Evolutionary conservation across 2,797 vertebrate genomes (phyloP).

Genomic region (Centroberyx gerrardi): DNA sequence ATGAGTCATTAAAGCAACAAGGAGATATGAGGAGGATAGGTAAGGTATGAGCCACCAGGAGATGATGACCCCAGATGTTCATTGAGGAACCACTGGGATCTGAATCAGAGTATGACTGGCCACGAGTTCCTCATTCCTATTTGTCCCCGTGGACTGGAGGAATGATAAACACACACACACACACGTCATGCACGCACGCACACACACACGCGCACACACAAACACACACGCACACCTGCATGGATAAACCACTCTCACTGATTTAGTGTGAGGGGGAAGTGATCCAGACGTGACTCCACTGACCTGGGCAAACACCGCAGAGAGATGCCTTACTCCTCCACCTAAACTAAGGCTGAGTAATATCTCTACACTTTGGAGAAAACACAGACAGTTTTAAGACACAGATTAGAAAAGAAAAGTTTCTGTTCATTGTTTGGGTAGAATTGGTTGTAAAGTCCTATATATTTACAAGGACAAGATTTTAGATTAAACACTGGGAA

Average conservation of each 20-base stretch:
- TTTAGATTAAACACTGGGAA: neutral
- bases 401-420: neutral
- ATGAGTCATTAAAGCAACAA: conserved; percentile 58
- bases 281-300: conserved; percentile 58
- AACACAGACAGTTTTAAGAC: neutral
- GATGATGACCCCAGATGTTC: conserved; percentile 80
- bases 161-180: conserved; percentile 41
- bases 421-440: neutral
- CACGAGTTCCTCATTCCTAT: conserved; percentile 69
- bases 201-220: conserved; percentile 1
- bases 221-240: conserved; percentile 23
- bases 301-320: conserved; percentile 45
- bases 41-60: conserved; percentile 70
- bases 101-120: conserved; percentile 79
- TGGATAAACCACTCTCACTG: conserved; percentile 24
- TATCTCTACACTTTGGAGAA: neutral
- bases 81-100: conserved; percentile 65
- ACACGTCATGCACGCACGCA: neutral
- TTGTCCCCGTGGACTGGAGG: conserved; percentile 52
- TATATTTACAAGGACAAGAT: neutral
- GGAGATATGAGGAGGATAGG: conserved; percentile 63
- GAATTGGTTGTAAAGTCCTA: neutral
- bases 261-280: conserved; percentile 65
- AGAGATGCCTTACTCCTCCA: conserved; percentile 45
- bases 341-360: conserved; percentile 2